Base-by-base conservation (phyloP, 2,888 invertebrate species). In the Macroteleia sp. region DNA sequence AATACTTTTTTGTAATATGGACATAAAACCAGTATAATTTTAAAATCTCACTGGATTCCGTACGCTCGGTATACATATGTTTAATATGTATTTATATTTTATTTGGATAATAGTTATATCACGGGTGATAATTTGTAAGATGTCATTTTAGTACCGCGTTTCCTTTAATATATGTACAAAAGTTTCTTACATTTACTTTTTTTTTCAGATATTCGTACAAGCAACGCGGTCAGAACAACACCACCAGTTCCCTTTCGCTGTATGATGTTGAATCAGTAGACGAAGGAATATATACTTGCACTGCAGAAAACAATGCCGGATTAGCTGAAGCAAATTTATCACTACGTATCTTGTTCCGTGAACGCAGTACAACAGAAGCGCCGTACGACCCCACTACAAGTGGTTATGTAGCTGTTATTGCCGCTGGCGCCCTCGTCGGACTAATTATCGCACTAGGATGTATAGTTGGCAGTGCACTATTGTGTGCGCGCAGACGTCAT, bases 271-370 rank as follows among this genome's bases (percentile, higher is more conserved):
- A 89, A 19, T 57, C 82, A 10, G 66, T 80, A 80, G 96, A 97
- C 88, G 97, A 97, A 86, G 97, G 97, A 3, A 96, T 96, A 6
- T 97, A 96, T 89, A 94, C 95, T 2, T 98, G 97, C 90, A 93
- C 95, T 10, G 97, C 97, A 0, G 96, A 96, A 87, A 97, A 97
- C 89, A 94, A 95, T 12, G 97, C 97, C 0, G 97, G 97, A 10
- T 94, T 93, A 69, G 93, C 95, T 0, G 94, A 94, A 81, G 95
- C 96, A 70, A 97, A 97, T 90, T 96, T 96, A 84, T 97, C 97
- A 1, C 93, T 97, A 81, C 93, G 94, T 79, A 94, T 96, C 48
- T 93, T 96, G 79, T 93, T 95, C 12, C 89, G 85, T 8, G 90
- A 90, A 50, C 85, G 83, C 17, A 79, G 83, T 17, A 90, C 89